These are phyloP conservation scores for Oreochromis niloticus DNA, from an alignment of 2,113 vertebrate species.

Conservation along the genomic window DNA sequence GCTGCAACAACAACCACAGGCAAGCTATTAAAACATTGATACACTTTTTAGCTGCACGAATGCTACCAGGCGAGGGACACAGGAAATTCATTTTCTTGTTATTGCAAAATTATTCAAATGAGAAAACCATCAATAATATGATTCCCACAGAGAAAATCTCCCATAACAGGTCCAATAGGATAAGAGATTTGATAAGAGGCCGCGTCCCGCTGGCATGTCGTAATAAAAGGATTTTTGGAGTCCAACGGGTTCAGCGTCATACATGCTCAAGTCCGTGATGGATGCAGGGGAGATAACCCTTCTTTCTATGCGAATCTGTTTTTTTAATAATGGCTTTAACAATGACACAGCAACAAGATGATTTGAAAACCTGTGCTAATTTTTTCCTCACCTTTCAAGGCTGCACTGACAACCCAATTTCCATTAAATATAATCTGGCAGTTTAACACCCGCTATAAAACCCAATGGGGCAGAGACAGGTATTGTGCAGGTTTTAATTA, in stretches of 20 bases:
- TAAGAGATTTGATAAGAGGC: conserved; percentile 41
- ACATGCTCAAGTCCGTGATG: not conserved
- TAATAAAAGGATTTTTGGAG: conserved; percentile 38
- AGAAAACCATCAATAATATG: conserved; percentile 62
- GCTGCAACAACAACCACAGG: conserved; percentile 55
- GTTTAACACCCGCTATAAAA: conserved; percentile 65
- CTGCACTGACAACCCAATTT: conserved; percentile 48
- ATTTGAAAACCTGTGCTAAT: conserved; percentile 19
- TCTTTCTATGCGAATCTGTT: not conserved
- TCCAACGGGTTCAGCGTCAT: conserved; percentile 1
- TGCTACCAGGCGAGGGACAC: conserved; percentile 30
- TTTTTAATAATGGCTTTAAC: not conserved
- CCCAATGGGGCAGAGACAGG: conserved; percentile 57
- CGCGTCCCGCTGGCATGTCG: conserved; percentile 20
- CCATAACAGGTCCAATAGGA: conserved; percentile 45
- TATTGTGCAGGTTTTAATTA: conserved; percentile 65
- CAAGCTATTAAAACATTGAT: conserved; percentile 50
- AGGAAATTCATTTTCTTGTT: conserved; percentile 60
- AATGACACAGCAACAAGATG: not conserved
- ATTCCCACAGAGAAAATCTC: conserved; percentile 56
- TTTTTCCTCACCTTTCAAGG: conserved; percentile 33
- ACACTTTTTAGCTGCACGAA: conserved; percentile 30
- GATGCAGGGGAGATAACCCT: not conserved
- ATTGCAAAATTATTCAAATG: conserved; percentile 72
- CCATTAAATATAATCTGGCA: conserved; percentile 69